Evolutionary conservation across 2,888 invertebrate genomes (phyloP).

Genomic region (Andrena fulva): DNA sequence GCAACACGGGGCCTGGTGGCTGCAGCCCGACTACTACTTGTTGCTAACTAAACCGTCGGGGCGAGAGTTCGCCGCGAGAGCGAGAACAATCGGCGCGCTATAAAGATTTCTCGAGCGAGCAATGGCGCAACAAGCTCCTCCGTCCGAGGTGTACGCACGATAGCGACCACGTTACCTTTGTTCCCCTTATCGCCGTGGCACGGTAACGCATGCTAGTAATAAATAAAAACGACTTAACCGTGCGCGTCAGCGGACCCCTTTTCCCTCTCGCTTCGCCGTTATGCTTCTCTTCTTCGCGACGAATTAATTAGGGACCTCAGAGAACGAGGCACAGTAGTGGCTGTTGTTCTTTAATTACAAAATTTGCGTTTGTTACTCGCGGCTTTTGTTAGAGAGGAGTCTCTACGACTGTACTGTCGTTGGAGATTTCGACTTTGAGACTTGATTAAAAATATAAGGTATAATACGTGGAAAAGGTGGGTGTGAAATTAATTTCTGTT

Average conservation of each 20-base stretch:
- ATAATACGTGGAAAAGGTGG: too few relatives aligned
- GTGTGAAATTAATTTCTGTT: too few relatives aligned
- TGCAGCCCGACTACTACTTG: constrained; percentile 62
- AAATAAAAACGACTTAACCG: constrained; percentile 46
- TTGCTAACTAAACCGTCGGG: constrained; percentile 65
- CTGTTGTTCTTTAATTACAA: too few relatives aligned
- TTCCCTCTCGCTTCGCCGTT: constrained; percentile 15
- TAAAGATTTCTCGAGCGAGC: constrained; percentile 64
- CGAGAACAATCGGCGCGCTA: constrained; percentile 60
- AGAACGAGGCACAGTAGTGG: background rate
- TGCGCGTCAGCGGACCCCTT: background rate
- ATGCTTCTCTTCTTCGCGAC: background rate
- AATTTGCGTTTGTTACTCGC: too few relatives aligned
- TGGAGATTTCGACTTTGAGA: too few relatives aligned
- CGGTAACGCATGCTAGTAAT: constrained; percentile 42
- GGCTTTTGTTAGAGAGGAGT: background rate
- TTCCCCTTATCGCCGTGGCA: constrained; percentile 52
- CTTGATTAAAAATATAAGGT: too few relatives aligned
- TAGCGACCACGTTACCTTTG: constrained; percentile 51
- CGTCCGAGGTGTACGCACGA: constrained; percentile 34
- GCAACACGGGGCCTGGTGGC: constrained; percentile 20
- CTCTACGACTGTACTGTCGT: background rate
- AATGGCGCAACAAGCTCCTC: constrained; percentile 56
- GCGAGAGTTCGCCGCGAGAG: constrained; percentile 36
- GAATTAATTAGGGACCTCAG: constrained; percentile 28